Evolutionary conservation across 2,113 vertebrate genomes (phyloP).

Genomic region (Python bivittatus): DNA sequence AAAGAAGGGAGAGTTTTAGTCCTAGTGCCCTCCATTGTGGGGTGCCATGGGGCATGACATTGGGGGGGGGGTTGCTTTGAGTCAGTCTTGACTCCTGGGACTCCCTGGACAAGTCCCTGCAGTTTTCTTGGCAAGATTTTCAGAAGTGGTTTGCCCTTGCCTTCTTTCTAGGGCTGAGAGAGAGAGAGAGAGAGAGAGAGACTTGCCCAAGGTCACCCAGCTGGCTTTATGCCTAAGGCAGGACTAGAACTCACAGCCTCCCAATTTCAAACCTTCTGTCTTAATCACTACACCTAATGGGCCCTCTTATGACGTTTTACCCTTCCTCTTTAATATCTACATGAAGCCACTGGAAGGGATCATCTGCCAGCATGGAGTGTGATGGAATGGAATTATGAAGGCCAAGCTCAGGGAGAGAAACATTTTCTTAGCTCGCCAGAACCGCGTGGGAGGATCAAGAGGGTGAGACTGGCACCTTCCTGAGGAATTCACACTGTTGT

Average conservation of each 20-base stretch:
- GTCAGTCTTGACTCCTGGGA: background rate
- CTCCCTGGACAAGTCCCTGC: background rate
- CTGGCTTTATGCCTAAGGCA: background rate
- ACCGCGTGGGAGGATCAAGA: too few relatives aligned
- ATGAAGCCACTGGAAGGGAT: background rate
- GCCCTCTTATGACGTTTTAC: background rate
- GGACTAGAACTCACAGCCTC: background rate
- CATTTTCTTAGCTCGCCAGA: too few relatives aligned
- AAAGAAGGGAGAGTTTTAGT: background rate
- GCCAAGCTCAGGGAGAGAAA: too few relatives aligned
- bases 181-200: background rate
- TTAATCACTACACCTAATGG: background rate
- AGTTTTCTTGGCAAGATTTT: background rate
- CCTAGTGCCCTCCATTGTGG: background rate
- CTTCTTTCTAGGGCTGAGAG: background rate
- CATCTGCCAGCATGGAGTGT: background rate
- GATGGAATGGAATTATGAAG: too few relatives aligned
- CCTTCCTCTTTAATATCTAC: background rate
- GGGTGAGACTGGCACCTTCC: too few relatives aligned
- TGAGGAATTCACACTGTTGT: too few relatives aligned
- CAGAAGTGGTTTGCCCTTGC: background rate
- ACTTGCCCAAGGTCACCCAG: background rate
- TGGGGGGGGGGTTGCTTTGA: background rate
- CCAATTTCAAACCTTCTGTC: background rate
- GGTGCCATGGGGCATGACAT: background rate